Percentiles rank a stretch among this genome's conserved stretches.
Evolutionary conservation across 2,113 vertebrate species (phyloP).

Genomic region (Scytalopus superciliaris): DNA sequence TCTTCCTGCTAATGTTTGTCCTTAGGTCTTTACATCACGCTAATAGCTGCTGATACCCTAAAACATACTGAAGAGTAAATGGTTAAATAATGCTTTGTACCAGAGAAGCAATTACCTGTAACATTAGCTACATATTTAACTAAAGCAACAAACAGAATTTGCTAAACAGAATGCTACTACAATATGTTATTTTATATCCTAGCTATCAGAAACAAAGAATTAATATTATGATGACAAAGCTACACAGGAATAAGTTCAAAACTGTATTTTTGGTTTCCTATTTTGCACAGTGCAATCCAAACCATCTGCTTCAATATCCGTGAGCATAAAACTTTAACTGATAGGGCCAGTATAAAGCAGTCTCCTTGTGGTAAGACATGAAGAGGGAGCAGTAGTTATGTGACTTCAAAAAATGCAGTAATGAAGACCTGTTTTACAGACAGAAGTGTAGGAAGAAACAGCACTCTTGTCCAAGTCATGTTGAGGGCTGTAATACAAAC

Average conservation of each 20-base stretch:
- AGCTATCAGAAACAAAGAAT: neutral
- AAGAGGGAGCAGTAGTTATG: neutral
- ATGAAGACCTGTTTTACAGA: neutral
- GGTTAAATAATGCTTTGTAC: neutral
- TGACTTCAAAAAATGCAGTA: neutral
- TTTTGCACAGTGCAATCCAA: neutral
- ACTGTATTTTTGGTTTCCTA: neutral
- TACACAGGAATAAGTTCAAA: neutral
- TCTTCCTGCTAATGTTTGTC: neutral
- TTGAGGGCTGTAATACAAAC: neutral
- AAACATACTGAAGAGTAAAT: neutral
- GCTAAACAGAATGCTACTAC: neutral
- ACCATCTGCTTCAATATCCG: neutral
- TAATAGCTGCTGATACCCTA: neutral
- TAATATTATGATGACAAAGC: neutral
- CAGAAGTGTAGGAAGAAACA: accelerated
- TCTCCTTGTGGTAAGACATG: neutral
- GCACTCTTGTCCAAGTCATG: neutral
- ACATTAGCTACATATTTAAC: neutral
- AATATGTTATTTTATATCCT: neutral
- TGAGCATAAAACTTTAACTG: neutral
- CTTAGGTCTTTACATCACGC: neutral
- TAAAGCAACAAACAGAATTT: neutral
- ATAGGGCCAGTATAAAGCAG: neutral
- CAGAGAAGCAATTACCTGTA: neutral